Evolutionary conservation across 2,797 vertebrate genomes (phyloP).

Genomic region (Onychomys arenicola): DNA sequence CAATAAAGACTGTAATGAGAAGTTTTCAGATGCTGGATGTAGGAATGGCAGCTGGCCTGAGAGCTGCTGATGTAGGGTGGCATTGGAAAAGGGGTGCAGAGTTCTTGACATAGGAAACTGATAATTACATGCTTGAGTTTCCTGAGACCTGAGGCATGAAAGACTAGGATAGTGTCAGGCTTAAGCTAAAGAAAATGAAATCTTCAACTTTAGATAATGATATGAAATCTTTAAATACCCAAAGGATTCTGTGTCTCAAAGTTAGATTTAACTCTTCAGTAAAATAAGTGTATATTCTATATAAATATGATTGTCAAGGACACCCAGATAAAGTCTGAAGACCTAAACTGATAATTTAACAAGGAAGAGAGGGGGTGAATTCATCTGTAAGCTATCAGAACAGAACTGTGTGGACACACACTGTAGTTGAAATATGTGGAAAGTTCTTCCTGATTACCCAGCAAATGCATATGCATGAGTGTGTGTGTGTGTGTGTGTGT

Average conservation of each 20-base stretch:
- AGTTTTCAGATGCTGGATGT: not conserved
- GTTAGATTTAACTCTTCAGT: not conserved
- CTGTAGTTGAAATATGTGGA: not conserved
- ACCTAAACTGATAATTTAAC: not conserved
- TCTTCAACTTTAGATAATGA: not conserved
- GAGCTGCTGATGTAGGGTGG: not conserved
- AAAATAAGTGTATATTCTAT: not conserved
- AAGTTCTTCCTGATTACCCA: not conserved
- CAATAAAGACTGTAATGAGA: not conserved
- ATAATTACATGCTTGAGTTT: not conserved
- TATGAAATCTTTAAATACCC: not conserved
- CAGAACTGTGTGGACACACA: not conserved
- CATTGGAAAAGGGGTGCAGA: not conserved
- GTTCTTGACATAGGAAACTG: not conserved
- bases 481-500: not conserved
- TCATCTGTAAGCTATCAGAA: fast-evolving
- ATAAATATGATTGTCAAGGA: not conserved
- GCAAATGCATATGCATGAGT: fast-evolving
- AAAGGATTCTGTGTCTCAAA: not conserved
- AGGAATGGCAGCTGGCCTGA: not conserved
- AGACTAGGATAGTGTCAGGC: not conserved
- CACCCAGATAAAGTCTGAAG: not conserved
- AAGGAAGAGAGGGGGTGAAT: not conserved
- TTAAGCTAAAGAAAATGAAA: not conserved
- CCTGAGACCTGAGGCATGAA: not conserved